Percentiles rank a stretch among this genome's conserved stretches.
These are phyloP conservation scores for Hycleus cichorii DNA, from an alignment of 1,140 invertebrate genomes.

Conservation along the genomic window DNA sequence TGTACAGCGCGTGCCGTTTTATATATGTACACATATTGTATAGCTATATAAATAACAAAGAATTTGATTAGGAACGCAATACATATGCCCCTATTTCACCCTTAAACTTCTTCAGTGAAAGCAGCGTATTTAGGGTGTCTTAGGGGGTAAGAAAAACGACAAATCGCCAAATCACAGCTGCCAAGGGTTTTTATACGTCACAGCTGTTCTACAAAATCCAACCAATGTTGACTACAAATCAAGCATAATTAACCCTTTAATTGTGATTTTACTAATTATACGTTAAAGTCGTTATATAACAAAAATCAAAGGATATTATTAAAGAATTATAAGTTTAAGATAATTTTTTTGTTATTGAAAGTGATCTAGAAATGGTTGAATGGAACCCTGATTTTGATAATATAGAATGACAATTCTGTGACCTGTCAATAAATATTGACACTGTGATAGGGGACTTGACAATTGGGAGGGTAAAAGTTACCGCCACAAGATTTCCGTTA, in stretches of 20 bases:
- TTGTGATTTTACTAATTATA: neutral
- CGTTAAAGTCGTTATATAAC: no score
- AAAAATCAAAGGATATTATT: no score
- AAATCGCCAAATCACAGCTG: conserved; percentile 26
- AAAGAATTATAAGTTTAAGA: no score
- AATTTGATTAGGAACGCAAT: conserved; percentile 20
- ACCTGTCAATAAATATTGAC: conserved; percentile 13
- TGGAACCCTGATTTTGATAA: neutral
- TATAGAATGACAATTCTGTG: neutral
- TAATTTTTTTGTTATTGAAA: no score
- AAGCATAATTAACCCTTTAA: neutral
- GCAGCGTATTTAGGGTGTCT: conserved; percentile 18
- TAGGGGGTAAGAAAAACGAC: conserved; percentile 19
- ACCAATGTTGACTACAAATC: neutral
- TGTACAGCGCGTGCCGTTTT: no score
- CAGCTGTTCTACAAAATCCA: conserved; percentile 14
- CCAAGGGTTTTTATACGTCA: conserved; percentile 20
- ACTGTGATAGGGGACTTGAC: neutral
- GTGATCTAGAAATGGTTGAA: no score
- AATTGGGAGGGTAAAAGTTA: conserved; percentile 7
- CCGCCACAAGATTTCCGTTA: conserved; percentile 14
- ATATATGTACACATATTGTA: no score
- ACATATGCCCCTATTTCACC: conserved; percentile 14
- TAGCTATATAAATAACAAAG: conserved; percentile 5
- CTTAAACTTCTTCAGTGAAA: conserved; percentile 22